Percentiles rank a stretch among this genome's conserved stretches.
Conservation (phyloP, 2,113 vertebrate genomes). For the Austrofundulus limnaeus region DNA sequence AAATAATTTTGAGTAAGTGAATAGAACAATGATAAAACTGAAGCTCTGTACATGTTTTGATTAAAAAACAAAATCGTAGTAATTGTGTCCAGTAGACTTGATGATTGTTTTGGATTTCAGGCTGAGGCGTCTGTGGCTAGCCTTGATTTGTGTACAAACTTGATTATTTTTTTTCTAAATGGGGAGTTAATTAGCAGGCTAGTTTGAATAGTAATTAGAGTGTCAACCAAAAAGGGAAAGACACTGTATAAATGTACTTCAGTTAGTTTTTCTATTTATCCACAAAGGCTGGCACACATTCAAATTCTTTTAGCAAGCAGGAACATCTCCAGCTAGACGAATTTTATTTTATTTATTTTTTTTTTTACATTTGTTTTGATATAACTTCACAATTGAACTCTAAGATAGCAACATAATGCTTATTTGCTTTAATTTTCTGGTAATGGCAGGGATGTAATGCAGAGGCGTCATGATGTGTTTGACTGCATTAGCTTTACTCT, state of each 20-base stretch:
- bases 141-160: conserved; percentile 64
- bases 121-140: conserved; percentile 31
- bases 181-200: conserved; percentile 60
- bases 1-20: conserved; percentile 35
- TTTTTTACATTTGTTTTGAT: conserved; percentile 55
- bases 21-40: conserved; percentile 37
- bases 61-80: conserved; percentile 42
- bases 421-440: conserved; percentile 38
- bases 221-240: conserved; percentile 52
- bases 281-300: conserved; percentile 14
- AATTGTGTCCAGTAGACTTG: conserved; percentile 26
- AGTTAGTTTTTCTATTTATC: conserved; percentile 38
- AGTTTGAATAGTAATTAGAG: conserved; percentile 61
- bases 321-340: conserved; percentile 37
- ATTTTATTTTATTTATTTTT: conserved; percentile 18
- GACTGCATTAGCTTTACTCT: conserved; percentile 18
- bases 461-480: conserved; percentile 8
- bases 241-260: conserved; percentile 63
- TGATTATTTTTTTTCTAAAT: conserved; percentile 61
- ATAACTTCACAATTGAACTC: conserved; percentile 47
- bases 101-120: conserved; percentile 52
- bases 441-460: conserved; percentile 2
- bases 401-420: conserved; percentile 46
- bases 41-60: conserved; percentile 46
- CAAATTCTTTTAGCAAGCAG: conserved; percentile 32